Conservation (phyloP, 2,888 invertebrate genomes). For the Thumatha senex region DNA sequence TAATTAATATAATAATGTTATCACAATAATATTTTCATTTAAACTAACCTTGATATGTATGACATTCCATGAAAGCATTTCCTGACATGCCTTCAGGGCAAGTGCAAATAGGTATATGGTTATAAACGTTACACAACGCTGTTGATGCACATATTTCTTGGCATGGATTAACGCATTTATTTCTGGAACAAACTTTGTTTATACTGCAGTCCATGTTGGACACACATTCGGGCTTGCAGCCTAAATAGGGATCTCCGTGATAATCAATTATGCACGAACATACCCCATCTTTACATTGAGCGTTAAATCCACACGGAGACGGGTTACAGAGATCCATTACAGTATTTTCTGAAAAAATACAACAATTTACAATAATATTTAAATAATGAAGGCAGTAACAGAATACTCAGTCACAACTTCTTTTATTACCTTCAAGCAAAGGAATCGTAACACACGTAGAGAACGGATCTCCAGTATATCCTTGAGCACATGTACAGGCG, state of each 20-base stretch:
- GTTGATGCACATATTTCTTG: conserved; percentile 86
- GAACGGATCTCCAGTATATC: conserved; percentile 91
- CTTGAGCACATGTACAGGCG: conserved; percentile 86
- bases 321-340: conserved; percentile 87
- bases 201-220: conserved; percentile 88
- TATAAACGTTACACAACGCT: conserved; percentile 84
- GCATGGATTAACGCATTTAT: conserved; percentile 90
- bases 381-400: too few species aligned
- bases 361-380: background rate
- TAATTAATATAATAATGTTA: too few species aligned
- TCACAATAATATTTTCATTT: background rate
- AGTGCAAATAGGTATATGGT: conserved; percentile 87
- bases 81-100: conserved; percentile 86
- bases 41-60: conserved; percentile 76
- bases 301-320: conserved; percentile 87
- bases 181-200: conserved; percentile 87
- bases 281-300: conserved; percentile 85
- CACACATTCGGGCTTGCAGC: conserved; percentile 91
- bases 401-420: too few species aligned
- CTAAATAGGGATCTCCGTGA: conserved; percentile 88
- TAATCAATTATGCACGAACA: conserved; percentile 89
- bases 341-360: conserved; percentile 59
- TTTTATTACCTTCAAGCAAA: conserved; percentile 64
- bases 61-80: conserved; percentile 88
- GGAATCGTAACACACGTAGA: conserved; percentile 82